Evolutionary conservation across 92 coral and sea anemone species (phyloP).

Genomic region (Phymanthus crucifer): DNA sequence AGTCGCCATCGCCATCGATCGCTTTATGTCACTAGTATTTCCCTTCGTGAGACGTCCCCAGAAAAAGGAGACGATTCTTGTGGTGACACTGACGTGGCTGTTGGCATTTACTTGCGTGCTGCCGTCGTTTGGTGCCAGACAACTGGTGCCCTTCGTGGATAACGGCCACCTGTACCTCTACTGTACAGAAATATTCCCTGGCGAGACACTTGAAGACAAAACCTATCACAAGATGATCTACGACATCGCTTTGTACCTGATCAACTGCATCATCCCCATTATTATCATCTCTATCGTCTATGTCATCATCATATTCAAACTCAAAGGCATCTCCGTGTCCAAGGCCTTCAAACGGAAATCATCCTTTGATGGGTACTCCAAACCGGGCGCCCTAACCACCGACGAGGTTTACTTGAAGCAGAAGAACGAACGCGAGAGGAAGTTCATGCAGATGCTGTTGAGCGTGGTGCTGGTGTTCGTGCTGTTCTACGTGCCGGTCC

Average conservation of each 20-base stretch:
- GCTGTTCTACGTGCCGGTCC: conserved; percentile 75
- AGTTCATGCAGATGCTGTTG: conserved; percentile 72
- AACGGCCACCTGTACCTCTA: background rate
- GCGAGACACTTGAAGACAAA: conserved; percentile 45
- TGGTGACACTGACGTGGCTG: conserved; percentile 70
- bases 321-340: conserved; percentile 59
- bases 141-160: background rate
- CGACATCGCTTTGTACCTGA: conserved; percentile 53
- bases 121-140: conserved; percentile 70
- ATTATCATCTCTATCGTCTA: conserved; percentile 57
- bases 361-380: background rate
- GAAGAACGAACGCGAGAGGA: conserved; percentile 70
- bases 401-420: conserved; percentile 53
- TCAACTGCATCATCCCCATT: conserved; percentile 68
- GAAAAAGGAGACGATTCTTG: conserved; percentile 47
- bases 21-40: conserved; percentile 73
- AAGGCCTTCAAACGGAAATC: conserved; percentile 34
- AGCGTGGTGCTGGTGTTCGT: conserved; percentile 72
- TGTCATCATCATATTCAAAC: conserved; percentile 59
- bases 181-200: conserved; percentile 70
- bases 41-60: conserved; percentile 68
- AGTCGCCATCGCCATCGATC: conserved; percentile 79
- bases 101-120: conserved; percentile 70
- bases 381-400: conserved; percentile 14
- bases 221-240: conserved; percentile 34